A percentile compares a stretch with the other conserved stretches of the same genome.
Evolutionary conservation across 64 coral and sea anemone genomes (phyloP).

Genomic region (Porites lutea): DNA sequence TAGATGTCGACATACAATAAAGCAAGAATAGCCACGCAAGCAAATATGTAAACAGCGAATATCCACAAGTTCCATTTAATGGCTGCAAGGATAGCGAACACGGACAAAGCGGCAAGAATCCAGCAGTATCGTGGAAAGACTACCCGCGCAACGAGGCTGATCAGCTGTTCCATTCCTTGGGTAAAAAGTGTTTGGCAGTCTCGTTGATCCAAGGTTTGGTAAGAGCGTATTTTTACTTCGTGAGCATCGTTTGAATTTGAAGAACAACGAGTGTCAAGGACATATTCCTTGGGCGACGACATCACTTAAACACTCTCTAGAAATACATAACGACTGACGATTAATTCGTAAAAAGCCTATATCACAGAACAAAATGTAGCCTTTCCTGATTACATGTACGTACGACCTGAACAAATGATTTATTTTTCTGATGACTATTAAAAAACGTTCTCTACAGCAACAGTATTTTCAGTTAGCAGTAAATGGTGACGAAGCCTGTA

Average conservation of each 20-base stretch:
- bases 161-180: constrained; percentile 67
- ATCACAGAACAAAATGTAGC: not conserved
- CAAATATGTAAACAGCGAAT: constrained; percentile 47
- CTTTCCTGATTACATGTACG: not conserved
- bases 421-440: too few relatives aligned
- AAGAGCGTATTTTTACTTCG: constrained; percentile 64
- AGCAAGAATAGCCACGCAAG: constrained; percentile 63
- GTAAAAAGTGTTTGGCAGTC: constrained; percentile 77
- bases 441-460: too few relatives aligned
- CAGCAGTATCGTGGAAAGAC: constrained; percentile 76
- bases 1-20: constrained; percentile 81
- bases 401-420: too few relatives aligned
- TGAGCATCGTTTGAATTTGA: not conserved
- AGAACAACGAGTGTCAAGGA: not conserved
- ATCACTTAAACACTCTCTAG: not conserved
- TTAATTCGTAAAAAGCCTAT: not conserved
- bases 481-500: too few relatives aligned
- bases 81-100: constrained; percentile 60
- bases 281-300: not conserved
- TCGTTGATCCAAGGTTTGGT: constrained; percentile 49
- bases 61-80: constrained; percentile 75
- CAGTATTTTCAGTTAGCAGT: too few relatives aligned
- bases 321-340: not conserved
- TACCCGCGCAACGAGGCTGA: constrained; percentile 26
- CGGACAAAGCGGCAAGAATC: constrained; percentile 38